Percentiles rank a stretch among this genome's conserved stretches.
Conservation (phyloP, 1,140 invertebrate genomes). For the Argopecten irradians region DNA sequence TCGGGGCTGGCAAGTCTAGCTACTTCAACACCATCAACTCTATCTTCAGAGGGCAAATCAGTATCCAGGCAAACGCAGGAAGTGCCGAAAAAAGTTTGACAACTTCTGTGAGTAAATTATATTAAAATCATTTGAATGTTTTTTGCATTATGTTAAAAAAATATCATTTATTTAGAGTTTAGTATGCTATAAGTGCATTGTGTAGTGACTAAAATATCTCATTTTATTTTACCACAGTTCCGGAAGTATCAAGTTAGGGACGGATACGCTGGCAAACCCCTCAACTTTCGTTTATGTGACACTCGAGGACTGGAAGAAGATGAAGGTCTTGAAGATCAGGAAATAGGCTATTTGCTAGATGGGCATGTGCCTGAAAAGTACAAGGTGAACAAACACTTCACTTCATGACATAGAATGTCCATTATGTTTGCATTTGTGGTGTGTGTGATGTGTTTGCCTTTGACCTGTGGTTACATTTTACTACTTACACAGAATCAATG, state of each 20-base stretch:
- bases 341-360: conserved; percentile 41
- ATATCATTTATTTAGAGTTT: no score
- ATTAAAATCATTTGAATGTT: not conserved
- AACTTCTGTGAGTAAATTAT: conserved; percentile 43
- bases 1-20: conserved; percentile 58
- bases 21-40: conserved; percentile 56
- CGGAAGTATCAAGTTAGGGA: conserved; percentile 45
- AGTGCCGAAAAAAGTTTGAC: conserved; percentile 51
- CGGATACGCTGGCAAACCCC: conserved; percentile 30
- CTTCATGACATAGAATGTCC: no score
- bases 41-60: conserved; percentile 42
- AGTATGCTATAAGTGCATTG: no score
- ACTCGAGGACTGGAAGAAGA: conserved; percentile 51
- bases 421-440: no score
- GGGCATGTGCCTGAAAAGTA: conserved; percentile 44
- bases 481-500: no score
- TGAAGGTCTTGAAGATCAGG: conserved; percentile 38
- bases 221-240: conserved; percentile 27
- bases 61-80: conserved; percentile 40
- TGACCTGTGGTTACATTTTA: no score
- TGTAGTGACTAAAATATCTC: no score
- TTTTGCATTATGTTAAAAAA: no score
- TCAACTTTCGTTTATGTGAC: conserved; percentile 54
- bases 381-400: not conserved
- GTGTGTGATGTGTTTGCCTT: no score